Conservation (phyloP, 2,797 vertebrate species). For the Sebastiscus tertius region DNA sequence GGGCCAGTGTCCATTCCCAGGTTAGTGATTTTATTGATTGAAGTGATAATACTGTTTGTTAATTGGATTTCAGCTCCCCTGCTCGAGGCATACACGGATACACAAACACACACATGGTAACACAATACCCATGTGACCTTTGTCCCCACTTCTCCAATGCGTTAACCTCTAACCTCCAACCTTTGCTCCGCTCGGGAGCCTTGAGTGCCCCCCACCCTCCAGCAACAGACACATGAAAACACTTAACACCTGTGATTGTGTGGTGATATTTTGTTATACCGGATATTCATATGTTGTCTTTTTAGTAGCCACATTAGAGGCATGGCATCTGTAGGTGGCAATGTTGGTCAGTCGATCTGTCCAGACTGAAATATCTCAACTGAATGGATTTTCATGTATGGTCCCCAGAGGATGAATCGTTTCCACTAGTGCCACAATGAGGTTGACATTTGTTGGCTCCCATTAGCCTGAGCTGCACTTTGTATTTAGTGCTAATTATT, state of each 20-base stretch:
- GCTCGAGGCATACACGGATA: constrained; percentile 6
- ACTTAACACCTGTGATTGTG: constrained; percentile 39
- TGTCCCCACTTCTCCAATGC: constrained; percentile 31
- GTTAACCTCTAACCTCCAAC: constrained; percentile 57
- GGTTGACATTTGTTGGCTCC: too few species aligned
- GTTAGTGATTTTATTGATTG: constrained; percentile 57
- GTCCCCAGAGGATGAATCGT: background rate
- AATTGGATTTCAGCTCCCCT: constrained; percentile 59
- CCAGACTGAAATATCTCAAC: background rate
- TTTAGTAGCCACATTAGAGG: background rate
- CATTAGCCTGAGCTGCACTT: too few species aligned
- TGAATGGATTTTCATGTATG: background rate
- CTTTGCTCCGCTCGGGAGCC: constrained; percentile 20
- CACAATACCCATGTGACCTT: constrained; percentile 58
- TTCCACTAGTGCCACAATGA: too few species aligned
- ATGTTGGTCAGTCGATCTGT: background rate
- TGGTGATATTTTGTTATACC: background rate
- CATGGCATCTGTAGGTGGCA: background rate
- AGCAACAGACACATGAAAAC: constrained; percentile 27
- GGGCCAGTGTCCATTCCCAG: background rate
- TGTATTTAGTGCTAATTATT: background rate
- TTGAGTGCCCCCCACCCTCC: constrained; percentile 19
- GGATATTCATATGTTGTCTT: background rate
- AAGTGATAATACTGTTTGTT: constrained; percentile 36
- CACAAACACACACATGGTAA: constrained; percentile 28